Base-by-base conservation (phyloP, 2,113 vertebrate species). In the Cardinalis cardinalis region DNA sequence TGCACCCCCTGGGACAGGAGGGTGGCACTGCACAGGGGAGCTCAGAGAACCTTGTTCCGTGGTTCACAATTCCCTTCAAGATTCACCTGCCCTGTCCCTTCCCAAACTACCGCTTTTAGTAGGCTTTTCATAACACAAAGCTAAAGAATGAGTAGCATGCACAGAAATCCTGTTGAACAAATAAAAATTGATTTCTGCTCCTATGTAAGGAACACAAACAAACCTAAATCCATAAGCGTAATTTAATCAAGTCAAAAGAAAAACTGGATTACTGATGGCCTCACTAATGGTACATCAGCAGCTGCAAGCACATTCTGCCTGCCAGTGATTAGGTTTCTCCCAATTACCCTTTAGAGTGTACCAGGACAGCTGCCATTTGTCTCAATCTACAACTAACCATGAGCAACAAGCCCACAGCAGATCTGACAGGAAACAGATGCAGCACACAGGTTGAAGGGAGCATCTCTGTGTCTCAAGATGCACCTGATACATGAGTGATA, bases 251-350 rank as follows among this genome's bases (percentile, higher is more conserved):
- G 73, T 43, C 84, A 34, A 66, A 83, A 86, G 49, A 61, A 78
- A 81, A 68, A 19, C 26, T 2, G 2, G 15, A 53, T 59, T 59
- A 81, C 73, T 38, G 78, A 92, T 89, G 79, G 69, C n/a, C 77
- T 85, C 38, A 18, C 43, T 84, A 90, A 94, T 78, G 65, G 76
- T 32, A 23, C 74, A 90, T 10, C 61, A 85, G 87, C 94, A 87
- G 92, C 85, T 79, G 72, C 66, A 87, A 60, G 66, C 89, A 82
- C 79, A 51, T 84, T 72, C 32, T 64, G 85, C 77, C 85, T 87
- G 60, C 71, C 83, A 51, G 53, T 88, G 89, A 93, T 95, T 87
- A 92, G 94, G 84, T 93, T 95, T 94, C 77, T 79, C 69, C 84
- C 89, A 92, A 96, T 95, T 95, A 94, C 60, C 84, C 84, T 89